These are phyloP conservation scores for Erpornis zantholeuca DNA, from an alignment of 2,113 vertebrate species.

Conservation along the genomic window DNA sequence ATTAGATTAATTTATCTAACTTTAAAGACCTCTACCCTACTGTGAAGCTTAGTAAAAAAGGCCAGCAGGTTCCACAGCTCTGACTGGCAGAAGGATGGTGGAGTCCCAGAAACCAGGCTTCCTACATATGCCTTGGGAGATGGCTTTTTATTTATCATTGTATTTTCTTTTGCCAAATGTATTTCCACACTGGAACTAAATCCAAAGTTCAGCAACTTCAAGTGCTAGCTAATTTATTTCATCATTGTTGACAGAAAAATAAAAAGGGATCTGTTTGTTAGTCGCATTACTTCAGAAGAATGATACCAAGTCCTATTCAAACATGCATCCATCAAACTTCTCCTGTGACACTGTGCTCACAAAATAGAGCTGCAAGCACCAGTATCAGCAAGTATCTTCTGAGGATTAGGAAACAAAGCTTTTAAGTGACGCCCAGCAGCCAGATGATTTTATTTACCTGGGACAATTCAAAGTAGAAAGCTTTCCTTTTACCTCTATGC, in stretches of 20 bases:
- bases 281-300: neutral
- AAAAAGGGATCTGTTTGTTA: neutral
- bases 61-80: neutral
- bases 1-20: neutral
- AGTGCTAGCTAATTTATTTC: neutral
- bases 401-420: neutral
- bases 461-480: neutral
- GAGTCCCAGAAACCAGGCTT: neutral
- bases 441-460: neutral
- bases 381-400: neutral
- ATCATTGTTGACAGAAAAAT: neutral
- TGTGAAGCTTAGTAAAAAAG: neutral
- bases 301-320: neutral
- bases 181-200: neutral
- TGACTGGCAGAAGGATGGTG: neutral
- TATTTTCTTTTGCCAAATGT: neutral
- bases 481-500: neutral
- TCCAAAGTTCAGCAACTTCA: neutral
- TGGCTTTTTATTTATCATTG: neutral
- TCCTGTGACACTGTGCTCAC: neutral
- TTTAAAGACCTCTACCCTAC: neutral
- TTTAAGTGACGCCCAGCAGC: neutral
- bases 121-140: neutral
- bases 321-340: neutral
- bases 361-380: neutral